Evolutionary conservation across 2,113 vertebrate species (phyloP).

Genomic region (Equus quagga): DNA sequence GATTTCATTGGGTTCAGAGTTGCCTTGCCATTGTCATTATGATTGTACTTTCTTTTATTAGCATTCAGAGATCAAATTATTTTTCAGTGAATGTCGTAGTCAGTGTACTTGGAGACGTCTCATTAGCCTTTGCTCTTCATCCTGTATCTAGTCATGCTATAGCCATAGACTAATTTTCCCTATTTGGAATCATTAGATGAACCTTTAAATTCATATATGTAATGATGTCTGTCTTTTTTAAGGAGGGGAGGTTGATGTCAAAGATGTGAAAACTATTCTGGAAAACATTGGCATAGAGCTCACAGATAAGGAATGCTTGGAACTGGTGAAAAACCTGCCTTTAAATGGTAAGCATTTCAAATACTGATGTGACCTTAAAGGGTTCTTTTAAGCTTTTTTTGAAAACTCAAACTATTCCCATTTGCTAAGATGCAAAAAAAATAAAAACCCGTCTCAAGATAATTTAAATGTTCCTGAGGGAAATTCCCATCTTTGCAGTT

Average conservation of each 20-base stretch:
- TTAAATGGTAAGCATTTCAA: constrained; percentile 49
- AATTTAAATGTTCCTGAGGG: background rate
- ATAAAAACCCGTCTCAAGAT: background rate
- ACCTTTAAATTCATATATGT: background rate
- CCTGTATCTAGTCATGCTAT: background rate
- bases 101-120: background rate
- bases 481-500: background rate
- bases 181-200: background rate
- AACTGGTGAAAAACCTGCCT: constrained; percentile 14
- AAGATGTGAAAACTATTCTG: background rate
- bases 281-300: constrained; percentile 40
- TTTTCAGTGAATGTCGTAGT: background rate
- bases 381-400: background rate
- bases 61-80: background rate
- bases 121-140: background rate
- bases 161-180: background rate
- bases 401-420: background rate
- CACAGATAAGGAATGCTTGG: background rate
- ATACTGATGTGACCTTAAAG: background rate
- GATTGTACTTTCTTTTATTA: background rate
- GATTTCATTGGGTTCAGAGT: background rate
- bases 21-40: background rate
- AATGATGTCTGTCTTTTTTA: background rate
- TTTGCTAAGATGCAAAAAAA: background rate
- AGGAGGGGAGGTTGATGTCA: constrained; percentile 44